Base-by-base conservation (phyloP, 2,113 vertebrate genomes). In the Dolichotis patagonum region DNA sequence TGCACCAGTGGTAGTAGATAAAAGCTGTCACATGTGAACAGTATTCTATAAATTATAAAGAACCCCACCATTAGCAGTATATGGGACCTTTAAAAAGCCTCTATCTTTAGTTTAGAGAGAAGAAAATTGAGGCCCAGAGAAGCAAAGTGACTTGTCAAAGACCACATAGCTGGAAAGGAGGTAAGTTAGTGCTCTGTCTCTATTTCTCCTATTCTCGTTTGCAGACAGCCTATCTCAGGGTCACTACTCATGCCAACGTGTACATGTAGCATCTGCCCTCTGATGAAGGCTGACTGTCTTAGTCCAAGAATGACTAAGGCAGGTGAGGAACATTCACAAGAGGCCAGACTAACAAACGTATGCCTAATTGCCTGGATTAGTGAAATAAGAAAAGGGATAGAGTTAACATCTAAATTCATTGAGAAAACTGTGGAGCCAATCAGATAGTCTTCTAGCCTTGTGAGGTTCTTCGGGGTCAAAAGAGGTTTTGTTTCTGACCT, bases 71-170 rank as follows among this genome's bases (percentile, higher is more conserved):
- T 5, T 10, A 30, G 85, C 63, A 77, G 87, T 11, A 85, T 22
- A 65, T 82, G 41, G 88, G 71, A 56, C 63, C 46, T 71, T 49
- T 90, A 62, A 91, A 73, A 58, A 91, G 32, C 63, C 52, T 13
- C n/a, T n/a, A n/a, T n/a, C n/a, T n/a, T n/a, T n/a, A n/a, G n/a
- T n/a, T n/a, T n/a, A 84, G 81, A 94, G 82, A 90, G 81, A 54
- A 67, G 67, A 49, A 6, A 65, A 26, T 19, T 24, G 22, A 94
- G 63, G 85, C 19, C 54, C 38, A 71, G 69, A 81, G 56, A 69
- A 84, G 32, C 54, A 65, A 88, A 85, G 28, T 56, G 49, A 93
- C 58, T 91, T 96, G 58, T 67, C 58, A 54, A 91, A 56, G 78
- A 63, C 22, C 81, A 63, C 49, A 84, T 2, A 52, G 69, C 38